phyloP scores from a whole-genome alignment of 2,888 invertebrate genomes.

The Phortica okadai region DNA sequence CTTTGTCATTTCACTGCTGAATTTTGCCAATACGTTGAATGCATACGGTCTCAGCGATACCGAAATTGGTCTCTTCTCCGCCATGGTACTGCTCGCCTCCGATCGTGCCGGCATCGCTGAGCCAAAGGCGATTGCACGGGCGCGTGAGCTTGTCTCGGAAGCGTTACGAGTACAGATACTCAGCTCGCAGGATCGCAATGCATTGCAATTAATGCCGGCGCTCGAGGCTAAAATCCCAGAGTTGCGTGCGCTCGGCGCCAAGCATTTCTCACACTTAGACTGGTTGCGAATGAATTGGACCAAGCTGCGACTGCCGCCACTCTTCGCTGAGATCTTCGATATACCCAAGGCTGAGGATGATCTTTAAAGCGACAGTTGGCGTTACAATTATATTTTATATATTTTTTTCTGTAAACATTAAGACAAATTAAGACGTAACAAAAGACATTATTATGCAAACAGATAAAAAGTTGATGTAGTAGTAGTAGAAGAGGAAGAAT shows the following conservation, averaged over 20 bases:
- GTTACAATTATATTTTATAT: neutral
- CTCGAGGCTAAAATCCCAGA: conserved; percentile 83
- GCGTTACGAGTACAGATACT: conserved; percentile 89
- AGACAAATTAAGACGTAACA: neutral
- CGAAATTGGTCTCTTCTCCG: conserved; percentile 92
- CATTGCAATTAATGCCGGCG: conserved; percentile 77
- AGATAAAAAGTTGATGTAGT: conserved; percentile 1
- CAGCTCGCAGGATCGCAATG: conserved; percentile 74
- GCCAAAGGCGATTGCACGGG: conserved; percentile 85
- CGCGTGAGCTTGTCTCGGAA: conserved; percentile 89
- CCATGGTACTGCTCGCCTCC: conserved; percentile 88
- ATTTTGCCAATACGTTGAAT: conserved; percentile 86
- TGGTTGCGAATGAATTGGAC: conserved; percentile 96
- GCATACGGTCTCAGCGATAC: conserved; percentile 89
- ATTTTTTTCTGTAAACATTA: neutral
- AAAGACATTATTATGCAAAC: conserved; percentile 14
- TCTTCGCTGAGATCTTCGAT: conserved; percentile 98
- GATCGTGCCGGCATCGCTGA: conserved; percentile 89
- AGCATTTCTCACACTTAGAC: conserved; percentile 89
- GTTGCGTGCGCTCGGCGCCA: conserved; percentile 86
- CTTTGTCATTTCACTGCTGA: conserved; percentile 88
- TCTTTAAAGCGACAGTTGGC: conserved; percentile 55
- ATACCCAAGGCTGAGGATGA: conserved; percentile 91
- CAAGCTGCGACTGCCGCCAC: conserved; percentile 89
- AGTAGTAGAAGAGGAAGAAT: neutral